Evolutionary conservation across 2,113 vertebrate species (phyloP).

Genomic region (Phocoena sinus): DNA sequence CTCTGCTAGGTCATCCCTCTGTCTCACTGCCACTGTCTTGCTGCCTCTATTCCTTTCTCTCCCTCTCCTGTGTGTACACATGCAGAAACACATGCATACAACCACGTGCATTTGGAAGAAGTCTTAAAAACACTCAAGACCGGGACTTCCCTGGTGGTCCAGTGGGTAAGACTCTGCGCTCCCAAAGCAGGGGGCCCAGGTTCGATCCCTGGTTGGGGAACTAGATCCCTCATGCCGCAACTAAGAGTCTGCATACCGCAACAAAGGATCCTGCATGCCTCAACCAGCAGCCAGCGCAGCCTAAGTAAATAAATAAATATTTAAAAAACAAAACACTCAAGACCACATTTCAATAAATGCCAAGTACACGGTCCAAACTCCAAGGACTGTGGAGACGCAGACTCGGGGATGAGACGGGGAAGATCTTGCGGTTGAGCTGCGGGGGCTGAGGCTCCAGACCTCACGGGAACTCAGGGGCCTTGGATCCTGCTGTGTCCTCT

Average conservation of each 20-base stretch:
- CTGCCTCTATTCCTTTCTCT: background rate
- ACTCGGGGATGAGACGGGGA: background rate
- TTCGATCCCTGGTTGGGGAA: no score
- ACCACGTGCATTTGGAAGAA: background rate
- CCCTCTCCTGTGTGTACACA: rapidly evolving
- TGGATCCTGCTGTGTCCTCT: rapidly evolving
- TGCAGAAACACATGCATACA: background rate
- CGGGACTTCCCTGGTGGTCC: no score
- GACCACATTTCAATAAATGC: background rate
- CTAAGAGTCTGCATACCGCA: no score
- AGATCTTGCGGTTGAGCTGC: background rate
- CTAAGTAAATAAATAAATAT: no score
- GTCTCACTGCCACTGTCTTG: background rate
- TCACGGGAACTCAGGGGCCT: background rate
- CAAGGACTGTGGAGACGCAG: background rate
- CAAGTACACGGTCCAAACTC: background rate
- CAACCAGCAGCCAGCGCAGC: no score
- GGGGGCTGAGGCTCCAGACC: background rate
- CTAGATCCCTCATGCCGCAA: no score
- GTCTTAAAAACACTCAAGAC: background rate
- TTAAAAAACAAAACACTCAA: background rate
- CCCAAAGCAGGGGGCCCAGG: no score
- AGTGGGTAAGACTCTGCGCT: no score
- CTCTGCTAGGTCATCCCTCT: background rate
- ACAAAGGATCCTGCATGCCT: no score